Conservation (phyloP, 1,140 invertebrate species). For the Galleria mellonella region DNA sequence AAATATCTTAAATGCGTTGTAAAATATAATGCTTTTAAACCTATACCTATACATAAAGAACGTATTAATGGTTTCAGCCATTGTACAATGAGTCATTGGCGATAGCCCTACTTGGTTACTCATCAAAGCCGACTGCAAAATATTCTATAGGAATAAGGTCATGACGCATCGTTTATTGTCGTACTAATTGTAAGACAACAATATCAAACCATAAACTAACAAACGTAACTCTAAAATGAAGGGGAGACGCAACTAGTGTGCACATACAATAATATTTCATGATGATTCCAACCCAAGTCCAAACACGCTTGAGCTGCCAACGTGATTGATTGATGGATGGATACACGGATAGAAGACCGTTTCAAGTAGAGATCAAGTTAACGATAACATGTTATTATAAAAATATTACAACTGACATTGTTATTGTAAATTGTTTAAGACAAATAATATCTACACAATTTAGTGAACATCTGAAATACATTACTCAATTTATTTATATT, state of each 20-base stretch:
- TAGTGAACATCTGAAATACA: no score
- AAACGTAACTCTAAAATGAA: no score
- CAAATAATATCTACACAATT: background rate
- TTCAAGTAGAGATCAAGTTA: conserved; percentile 25
- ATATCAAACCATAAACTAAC: no score
- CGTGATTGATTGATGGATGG: conserved; percentile 28
- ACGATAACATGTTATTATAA: conserved; percentile 24
- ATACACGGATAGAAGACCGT: background rate
- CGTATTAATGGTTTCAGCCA: conserved; percentile 9
- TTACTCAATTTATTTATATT: no score
- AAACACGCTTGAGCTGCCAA: background rate
- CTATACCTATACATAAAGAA: no score
- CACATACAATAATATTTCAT: no score
- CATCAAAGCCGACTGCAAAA: conserved; percentile 38
- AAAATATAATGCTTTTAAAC: no score
- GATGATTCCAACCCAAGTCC: no score
- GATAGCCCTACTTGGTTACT: conserved; percentile 46
- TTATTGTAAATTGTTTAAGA: background rate
- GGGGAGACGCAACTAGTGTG: no score
- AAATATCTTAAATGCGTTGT: no score
- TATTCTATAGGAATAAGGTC: conserved; percentile 28
- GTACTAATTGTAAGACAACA: no score
- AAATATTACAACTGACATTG: background rate
- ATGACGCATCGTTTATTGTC: conserved; percentile 37
- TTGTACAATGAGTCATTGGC: conserved; percentile 45